Evolutionary conservation across 2,888 invertebrate genomes (phyloP).

Genomic region (Dryomyza anilis): DNA sequence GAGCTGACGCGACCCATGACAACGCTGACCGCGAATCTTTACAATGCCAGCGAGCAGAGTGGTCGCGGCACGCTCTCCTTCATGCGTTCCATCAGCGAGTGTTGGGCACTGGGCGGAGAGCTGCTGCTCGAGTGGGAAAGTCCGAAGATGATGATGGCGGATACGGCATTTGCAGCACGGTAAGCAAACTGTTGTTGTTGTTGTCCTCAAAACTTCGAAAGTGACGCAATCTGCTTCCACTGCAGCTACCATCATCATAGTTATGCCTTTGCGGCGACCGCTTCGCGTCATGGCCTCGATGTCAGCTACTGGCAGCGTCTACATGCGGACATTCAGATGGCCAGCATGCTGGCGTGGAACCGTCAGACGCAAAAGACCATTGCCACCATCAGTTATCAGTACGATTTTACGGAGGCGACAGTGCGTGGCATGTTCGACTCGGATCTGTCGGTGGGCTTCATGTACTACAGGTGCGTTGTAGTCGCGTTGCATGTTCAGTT

Average conservation of each 20-base stretch:
- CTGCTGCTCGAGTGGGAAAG: constrained; percentile 55
- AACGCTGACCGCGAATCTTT: constrained; percentile 52
- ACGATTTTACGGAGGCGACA: constrained; percentile 52
- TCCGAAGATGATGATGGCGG: constrained; percentile 40
- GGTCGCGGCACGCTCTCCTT: constrained; percentile 55
- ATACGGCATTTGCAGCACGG: constrained; percentile 54
- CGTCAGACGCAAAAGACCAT: constrained; percentile 50
- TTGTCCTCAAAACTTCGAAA: too few relatives aligned
- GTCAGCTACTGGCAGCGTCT: constrained; percentile 59
- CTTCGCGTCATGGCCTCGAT: constrained; percentile 54
- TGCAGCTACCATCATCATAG: constrained; percentile 51
- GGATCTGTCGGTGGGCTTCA: constrained; percentile 56
- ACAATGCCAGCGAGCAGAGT: constrained; percentile 47
- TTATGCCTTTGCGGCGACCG: constrained; percentile 51
- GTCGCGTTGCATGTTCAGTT: neutral
- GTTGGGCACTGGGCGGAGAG: constrained; percentile 54
- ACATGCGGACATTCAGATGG: constrained; percentile 55
- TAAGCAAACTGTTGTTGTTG: constrained; percentile 31
- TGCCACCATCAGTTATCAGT: constrained; percentile 57
- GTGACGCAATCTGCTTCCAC: too few relatives aligned
- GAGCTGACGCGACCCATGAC: constrained; percentile 49
- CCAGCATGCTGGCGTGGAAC: constrained; percentile 53
- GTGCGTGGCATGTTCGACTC: constrained; percentile 58
- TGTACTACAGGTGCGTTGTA: constrained; percentile 52
- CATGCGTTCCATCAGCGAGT: constrained; percentile 52